These are phyloP conservation scores for Pangasius larnaudii DNA, from an alignment of 2,797 vertebrate genomes.

Conservation along the genomic window DNA sequence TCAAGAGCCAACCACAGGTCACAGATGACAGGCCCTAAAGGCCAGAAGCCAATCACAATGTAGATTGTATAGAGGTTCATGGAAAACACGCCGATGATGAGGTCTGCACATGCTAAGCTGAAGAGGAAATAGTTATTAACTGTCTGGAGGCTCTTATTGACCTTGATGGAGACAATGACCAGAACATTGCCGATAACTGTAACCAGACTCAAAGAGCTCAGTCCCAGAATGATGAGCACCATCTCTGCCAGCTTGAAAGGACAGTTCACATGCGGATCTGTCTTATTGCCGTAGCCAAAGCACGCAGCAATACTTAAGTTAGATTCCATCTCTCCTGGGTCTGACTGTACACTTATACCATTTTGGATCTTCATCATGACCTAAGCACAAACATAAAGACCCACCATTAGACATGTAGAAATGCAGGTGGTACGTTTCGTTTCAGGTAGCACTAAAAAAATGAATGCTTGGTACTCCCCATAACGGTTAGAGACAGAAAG, in stretches of 20 bases:
- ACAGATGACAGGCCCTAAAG: constrained; percentile 90
- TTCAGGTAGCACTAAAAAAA: neutral
- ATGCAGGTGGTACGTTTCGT: neutral
- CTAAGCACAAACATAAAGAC: constrained; percentile 16
- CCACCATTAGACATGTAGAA: neutral
- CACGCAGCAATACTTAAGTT: constrained; percentile 63
- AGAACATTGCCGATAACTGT: constrained; percentile 93
- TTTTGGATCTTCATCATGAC: constrained; percentile 39
- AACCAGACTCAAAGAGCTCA: constrained; percentile 89
- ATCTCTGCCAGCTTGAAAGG: constrained; percentile 84
- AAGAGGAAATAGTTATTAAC: constrained; percentile 99
- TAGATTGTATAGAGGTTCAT: constrained; percentile 98
- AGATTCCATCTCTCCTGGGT: constrained; percentile 65
- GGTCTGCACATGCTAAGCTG: constrained; percentile 94
- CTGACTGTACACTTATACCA: constrained; percentile 38
- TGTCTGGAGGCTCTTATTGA: constrained; percentile 96
- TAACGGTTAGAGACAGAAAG: neutral
- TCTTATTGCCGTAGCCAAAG: constrained; percentile 34
- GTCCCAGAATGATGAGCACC: constrained; percentile 86
- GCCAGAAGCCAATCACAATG: constrained; percentile 94
- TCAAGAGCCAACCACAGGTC: constrained; percentile 97
- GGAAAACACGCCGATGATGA: constrained; percentile 94
- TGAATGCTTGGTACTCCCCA: neutral
- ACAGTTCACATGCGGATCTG: constrained; percentile 62
- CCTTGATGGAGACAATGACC: constrained; percentile 98